Base-by-base conservation (phyloP, 2,797 vertebrate genomes). In the Chiloscyllium punctatum region DNA sequence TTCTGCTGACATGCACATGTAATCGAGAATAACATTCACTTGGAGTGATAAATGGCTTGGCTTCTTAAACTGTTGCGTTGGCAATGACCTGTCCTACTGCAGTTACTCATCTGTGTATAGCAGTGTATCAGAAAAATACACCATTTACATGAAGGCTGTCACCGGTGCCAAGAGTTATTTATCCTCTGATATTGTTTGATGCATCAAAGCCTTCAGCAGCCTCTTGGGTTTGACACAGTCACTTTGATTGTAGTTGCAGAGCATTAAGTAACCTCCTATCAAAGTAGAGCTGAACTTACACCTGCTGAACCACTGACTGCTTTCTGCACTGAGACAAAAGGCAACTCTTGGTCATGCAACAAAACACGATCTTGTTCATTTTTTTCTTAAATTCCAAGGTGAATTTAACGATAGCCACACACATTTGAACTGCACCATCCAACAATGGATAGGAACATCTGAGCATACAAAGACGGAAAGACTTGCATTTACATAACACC, bases 1-100 rank as follows among this genome's bases (percentile, higher is more conserved):
- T 84, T 92, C 90, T 92, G 90, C 90, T 92, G 90, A 92, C 90
- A 92, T 69, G 90, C 68, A 37, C 90, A 69, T 92, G 90, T 92
- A 92, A 92, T 69, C 68, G 90, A 69, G 90, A 92, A 92, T 92
- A 92, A 92, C 90, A n/a, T 92, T 92, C 66, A 42, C 66, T 69
- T 42, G n/a, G 66, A 92, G 90, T 92, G 90, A 92, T 92, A 92
- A 92, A 92, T 15, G 66, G 69, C 68, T 92, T 69, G 42, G 37
- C 66, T 92, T 23, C 68, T 92, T 92, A 92, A 92, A 66, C 66
- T 23, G n/a, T 42, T 1, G n/a, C 42, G 90, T 69, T 92, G 90
- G n/a, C 90, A 42, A 27, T 92, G 90, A 69, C 90, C n/a, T 92
- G 90, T 92, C 90, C 90, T 42, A 42, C 87, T 69, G 90, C 62